These are phyloP conservation scores for Zosterops hypoxanthus DNA, from an alignment of 2,113 vertebrate genomes.

Conservation along the genomic window DNA sequence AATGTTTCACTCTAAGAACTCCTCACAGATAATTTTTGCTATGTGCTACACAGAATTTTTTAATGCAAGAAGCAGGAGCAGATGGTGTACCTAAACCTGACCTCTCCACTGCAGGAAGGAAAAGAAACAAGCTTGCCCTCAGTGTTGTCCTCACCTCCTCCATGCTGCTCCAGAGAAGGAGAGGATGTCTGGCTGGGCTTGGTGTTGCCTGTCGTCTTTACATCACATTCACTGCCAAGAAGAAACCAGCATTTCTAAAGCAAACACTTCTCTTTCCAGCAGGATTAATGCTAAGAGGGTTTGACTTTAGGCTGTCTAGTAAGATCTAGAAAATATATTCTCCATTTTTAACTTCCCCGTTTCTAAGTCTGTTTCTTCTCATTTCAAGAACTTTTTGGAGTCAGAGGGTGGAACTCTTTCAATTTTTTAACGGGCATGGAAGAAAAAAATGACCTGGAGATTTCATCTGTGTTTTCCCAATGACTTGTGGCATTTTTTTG, in stretches of 20 bases:
- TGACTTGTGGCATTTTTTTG: background rate
- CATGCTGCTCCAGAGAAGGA: background rate
- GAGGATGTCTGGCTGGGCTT: background rate
- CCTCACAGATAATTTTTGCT: background rate
- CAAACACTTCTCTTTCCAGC: background rate
- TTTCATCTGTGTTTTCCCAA: background rate
- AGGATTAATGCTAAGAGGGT: background rate
- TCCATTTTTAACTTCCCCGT: background rate
- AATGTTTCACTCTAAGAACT: background rate
- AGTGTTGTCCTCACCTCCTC: background rate
- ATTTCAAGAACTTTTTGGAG: background rate
- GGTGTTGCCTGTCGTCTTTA: background rate
- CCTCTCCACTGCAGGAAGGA: background rate
- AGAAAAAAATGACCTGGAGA: background rate
- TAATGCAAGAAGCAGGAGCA: conserved; percentile 25
- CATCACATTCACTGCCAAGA: background rate
- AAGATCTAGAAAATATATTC: background rate
- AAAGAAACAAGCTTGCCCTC: background rate
- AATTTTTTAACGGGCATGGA: background rate
- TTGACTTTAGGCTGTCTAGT: background rate
- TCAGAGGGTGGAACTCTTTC: background rate
- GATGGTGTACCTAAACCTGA: background rate
- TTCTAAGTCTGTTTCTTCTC: background rate
- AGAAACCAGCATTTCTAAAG: background rate
- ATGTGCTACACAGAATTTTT: background rate